These are phyloP conservation scores for Arnoldichthys spilopterus DNA, from an alignment of 2,797 vertebrate species.

Conservation along the genomic window DNA sequence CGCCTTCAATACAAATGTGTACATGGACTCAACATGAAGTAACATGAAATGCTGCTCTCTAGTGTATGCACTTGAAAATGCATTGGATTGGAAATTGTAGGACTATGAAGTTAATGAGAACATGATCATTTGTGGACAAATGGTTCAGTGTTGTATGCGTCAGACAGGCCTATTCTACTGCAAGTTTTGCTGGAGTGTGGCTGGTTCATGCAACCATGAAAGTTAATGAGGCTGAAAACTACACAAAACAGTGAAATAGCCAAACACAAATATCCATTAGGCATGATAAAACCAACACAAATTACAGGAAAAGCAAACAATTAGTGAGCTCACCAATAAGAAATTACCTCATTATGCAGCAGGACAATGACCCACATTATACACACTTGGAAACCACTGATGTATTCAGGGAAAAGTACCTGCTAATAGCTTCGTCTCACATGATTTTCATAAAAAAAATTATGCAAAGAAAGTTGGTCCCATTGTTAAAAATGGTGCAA, in stretches of 20 bases:
- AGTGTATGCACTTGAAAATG: conserved; percentile 2
- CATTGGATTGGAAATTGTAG: background rate
- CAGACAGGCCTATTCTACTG: background rate
- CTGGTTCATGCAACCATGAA: background rate
- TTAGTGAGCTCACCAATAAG: background rate
- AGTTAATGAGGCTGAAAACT: conserved; percentile 4
- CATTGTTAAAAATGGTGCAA: too few relatives aligned
- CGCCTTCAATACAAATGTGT: too few relatives aligned
- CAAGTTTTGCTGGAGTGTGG: background rate
- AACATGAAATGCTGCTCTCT: conserved; percentile 34
- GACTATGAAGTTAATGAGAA: background rate
- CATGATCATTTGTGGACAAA: too few relatives aligned
- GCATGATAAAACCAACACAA: background rate
- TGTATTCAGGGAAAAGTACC: background rate
- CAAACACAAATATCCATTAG: background rate
- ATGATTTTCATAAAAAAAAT: too few relatives aligned
- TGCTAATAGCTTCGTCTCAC: background rate
- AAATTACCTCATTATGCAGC: background rate
- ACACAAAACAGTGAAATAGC: background rate
- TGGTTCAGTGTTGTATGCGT: too few relatives aligned
- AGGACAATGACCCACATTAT: background rate
- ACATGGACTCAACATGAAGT: background rate
- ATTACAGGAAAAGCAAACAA: background rate
- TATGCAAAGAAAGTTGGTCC: too few relatives aligned
- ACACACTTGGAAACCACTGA: background rate